Evolutionary conservation across 2,888 invertebrate genomes (phyloP), one percentile per base, ranked within the genome.

Genomic region (Rhagonycha lutea): DNA sequence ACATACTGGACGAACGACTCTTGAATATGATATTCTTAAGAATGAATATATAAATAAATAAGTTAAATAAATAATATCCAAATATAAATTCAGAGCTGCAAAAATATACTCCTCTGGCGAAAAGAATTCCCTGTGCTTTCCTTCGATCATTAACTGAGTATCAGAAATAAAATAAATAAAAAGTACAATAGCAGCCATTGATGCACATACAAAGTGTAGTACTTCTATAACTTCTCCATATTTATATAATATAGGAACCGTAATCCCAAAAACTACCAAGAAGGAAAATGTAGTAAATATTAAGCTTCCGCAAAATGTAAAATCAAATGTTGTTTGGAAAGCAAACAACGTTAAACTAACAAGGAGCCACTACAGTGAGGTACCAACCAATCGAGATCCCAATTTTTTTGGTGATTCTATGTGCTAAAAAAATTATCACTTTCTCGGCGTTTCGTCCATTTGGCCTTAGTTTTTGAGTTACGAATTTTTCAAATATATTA

Each of bases 51-150:
- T n/a, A n/a, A n/a, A n/a, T n/a, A n/a, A n/a, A n/a, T n/a, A n/a
- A n/a, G n/a, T n/a, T 82, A 98, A 94, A 86, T 97, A 96, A 82
- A 97, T 89, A 80, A 98, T 92, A 86, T 98, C 98, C 82, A 98
- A 88, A 84, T 98, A 98, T 0, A 98, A 90, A 86, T 94, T 97
- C 69, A 98, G 90, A 0, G 97, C 95, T 0, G 97, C 98, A 86
- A 98, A 98, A 82, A 98, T 95, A 87, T 98, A 98, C 84, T 98
- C 98, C 87, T 98, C 97, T 0, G 97, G 97, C 0, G 96, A 96
- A 79, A 98, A 91, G 73, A 94, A 91, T 88, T 95, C 96, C 87
- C 95, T 96, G 89, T 98, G 98, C 12, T 96, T 96, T 4, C 97
- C 97, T 87, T 97, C 90, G 95, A 98, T 96, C 95, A 98, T 96